These are phyloP conservation scores for Subacronicta megacephala DNA, from an alignment of 2,888 invertebrate genomes.

Conservation along the genomic window DNA sequence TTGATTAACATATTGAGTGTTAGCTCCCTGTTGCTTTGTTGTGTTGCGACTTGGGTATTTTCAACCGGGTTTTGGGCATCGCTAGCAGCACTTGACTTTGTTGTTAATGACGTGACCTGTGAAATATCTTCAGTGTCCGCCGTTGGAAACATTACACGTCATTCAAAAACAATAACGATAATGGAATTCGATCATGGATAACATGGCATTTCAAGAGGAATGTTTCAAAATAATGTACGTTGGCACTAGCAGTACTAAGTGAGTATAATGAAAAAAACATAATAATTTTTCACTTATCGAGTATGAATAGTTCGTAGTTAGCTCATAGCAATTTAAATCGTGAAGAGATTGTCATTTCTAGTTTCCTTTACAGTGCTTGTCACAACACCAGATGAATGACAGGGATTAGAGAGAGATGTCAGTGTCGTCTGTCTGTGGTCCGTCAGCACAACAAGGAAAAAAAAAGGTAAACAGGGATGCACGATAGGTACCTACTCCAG, in stretches of 20 bases:
- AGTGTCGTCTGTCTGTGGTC: no score
- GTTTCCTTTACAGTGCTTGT: conserved; percentile 25
- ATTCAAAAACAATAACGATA: conserved; percentile 80
- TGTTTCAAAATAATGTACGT: conserved; percentile 43
- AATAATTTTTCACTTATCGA: conserved; percentile 55
- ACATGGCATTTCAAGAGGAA: conserved; percentile 69
- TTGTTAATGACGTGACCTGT: conserved; percentile 83
- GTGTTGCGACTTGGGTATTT: conserved; percentile 74
- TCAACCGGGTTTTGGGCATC: conserved; percentile 79
- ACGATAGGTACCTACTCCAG: no score
- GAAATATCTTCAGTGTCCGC: conserved; percentile 84
- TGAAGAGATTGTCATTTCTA: conserved; percentile 9
- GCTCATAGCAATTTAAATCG: conserved; percentile 36
- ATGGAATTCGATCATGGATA: conserved; percentile 65
- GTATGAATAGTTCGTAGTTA: conserved; percentile 47
- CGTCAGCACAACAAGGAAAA: no score
- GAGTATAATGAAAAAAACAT: conserved; percentile 62
- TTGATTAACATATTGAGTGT: conserved; percentile 90
- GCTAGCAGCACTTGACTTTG: conserved; percentile 75
- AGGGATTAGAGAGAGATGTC: no score
- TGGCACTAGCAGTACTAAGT: conserved; percentile 46
- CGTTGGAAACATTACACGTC: conserved; percentile 90
- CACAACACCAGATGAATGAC: no score
- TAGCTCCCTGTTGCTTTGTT: conserved; percentile 78
- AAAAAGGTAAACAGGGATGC: no score